Percentiles rank a stretch among this genome's conserved stretches.
Evolutionary conservation across 2,797 vertebrate genomes (phyloP).

Genomic region (Arremon brunneinucha): DNA sequence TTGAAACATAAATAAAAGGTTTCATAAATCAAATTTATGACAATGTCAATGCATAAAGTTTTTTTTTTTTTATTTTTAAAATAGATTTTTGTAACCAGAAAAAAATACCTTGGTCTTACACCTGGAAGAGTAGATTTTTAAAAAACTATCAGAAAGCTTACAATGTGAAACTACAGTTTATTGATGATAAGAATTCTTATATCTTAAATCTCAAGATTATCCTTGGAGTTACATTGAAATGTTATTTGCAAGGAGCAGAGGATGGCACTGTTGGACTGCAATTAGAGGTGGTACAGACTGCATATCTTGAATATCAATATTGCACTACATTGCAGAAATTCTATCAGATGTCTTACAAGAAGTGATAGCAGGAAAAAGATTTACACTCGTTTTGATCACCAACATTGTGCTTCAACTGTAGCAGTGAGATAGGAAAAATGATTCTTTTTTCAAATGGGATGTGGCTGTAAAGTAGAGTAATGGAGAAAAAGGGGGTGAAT

Average conservation of each 20-base stretch:
- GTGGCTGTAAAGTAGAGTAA: not conserved
- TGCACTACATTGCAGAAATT: slow-evolving; percentile 4
- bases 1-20: not conserved
- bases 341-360: not conserved
- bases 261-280: slow-evolving; percentile 68
- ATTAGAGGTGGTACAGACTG: slow-evolving; percentile 14
- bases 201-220: not conserved
- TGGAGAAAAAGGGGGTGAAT: not conserved
- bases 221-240: not conserved
- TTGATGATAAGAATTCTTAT: not conserved
- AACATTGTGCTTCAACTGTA: not conserved
- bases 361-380: not conserved
- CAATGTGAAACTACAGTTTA: not conserved
- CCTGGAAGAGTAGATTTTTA: not conserved
- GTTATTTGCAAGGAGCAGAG: slow-evolving; percentile 55
- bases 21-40: not conserved
- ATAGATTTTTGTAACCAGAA: not conserved
- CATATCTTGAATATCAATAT: slow-evolving; percentile 3
- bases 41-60: not conserved
- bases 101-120: not conserved
- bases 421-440: not conserved
- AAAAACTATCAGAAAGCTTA: not conserved
- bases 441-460: not conserved
- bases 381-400: not conserved
- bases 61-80: not conserved